Conservation (phyloP, 2,888 invertebrate species). For the Crematogaster levior region DNA sequence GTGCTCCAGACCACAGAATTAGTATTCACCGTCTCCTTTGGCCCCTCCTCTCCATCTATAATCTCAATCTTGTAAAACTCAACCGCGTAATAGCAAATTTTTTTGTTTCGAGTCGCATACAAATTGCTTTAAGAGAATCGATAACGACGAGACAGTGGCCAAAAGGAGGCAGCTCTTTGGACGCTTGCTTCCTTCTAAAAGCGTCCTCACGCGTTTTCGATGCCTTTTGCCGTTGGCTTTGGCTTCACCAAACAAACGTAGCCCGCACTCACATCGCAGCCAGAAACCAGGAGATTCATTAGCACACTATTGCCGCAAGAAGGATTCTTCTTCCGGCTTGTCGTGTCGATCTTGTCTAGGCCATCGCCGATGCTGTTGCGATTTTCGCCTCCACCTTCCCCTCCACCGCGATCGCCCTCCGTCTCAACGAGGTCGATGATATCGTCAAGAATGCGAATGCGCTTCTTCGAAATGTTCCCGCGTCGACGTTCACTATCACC, state of each 20-base stretch:
- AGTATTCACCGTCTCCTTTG: background rate
- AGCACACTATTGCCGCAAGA: conserved; percentile 91
- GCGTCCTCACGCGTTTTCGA: conserved; percentile 81
- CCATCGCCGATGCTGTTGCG: background rate
- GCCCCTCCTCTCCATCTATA: background rate
- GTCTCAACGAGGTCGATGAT: conserved; percentile 36
- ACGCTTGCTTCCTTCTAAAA: background rate
- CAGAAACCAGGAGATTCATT: conserved; percentile 97
- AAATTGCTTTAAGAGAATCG: background rate
- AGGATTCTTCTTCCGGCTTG: conserved; percentile 51
- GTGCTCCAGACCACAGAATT: background rate
- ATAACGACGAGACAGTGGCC: background rate
- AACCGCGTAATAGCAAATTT: background rate
- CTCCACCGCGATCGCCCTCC: conserved; percentile 85
- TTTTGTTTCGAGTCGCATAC: background rate
- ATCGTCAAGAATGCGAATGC: conserved; percentile 5
- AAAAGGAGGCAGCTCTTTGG: conserved; percentile 1
- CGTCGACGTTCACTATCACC: background rate
- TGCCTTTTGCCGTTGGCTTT: conserved; percentile 79
- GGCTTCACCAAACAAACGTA: conserved; percentile 92
- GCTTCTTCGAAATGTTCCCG: conserved; percentile 11
- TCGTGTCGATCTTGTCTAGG: conserved; percentile 24
- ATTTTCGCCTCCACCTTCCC: conserved; percentile 22
- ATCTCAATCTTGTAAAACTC: background rate
- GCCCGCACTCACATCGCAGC: conserved; percentile 97